Base-by-base conservation (phyloP, 2,888 invertebrate species). In the Zaprionus obscuricornis region DNA sequence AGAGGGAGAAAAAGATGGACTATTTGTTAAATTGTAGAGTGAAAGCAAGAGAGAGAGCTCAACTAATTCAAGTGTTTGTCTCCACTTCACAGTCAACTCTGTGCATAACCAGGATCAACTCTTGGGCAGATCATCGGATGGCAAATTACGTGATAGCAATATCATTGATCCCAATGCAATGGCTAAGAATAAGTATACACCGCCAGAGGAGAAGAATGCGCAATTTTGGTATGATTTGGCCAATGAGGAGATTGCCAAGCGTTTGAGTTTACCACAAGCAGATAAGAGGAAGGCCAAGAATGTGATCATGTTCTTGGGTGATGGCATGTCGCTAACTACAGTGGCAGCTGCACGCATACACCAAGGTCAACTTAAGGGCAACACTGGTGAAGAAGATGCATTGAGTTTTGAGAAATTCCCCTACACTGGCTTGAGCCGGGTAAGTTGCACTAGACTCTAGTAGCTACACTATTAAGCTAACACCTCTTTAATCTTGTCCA, bases 241-340 rank as follows among this genome's bases (percentile, higher is more conserved):
- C 22, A 4, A 74, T 7, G 60, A 47, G 36, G 77, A 83, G 37
- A 11, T 85, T 0, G 66, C 65, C 17, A 71, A 59, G 22, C 74
- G 68, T 0, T 54, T 85, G 64, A 60, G 46, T 1, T 42, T 26
- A 1, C 83, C 84, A 0, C 74, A 85, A 10, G 0, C 17, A 3
- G 85, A 85, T 11, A 67, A 22, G 0, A 58, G 83, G 7, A 66
- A 49, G 63, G 94, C 94, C 0, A 94, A 93, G 86, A 96, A 96
- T 89, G 91, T 96, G 0, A 95, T 96, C 50, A 88, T 96, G 46
- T 96, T 96, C 82, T 90, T 97, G 2, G 96, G 96, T 0, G 97
- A 97, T 87, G 95, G 95, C 31, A 94, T 95, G 94, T 94, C 94
- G 11, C 89, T 94, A 43, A 91, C 94, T 1, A 95, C 95, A 2